Base-by-base conservation (phyloP, 2,888 invertebrate species). In the Argyresthia albistria region DNA sequence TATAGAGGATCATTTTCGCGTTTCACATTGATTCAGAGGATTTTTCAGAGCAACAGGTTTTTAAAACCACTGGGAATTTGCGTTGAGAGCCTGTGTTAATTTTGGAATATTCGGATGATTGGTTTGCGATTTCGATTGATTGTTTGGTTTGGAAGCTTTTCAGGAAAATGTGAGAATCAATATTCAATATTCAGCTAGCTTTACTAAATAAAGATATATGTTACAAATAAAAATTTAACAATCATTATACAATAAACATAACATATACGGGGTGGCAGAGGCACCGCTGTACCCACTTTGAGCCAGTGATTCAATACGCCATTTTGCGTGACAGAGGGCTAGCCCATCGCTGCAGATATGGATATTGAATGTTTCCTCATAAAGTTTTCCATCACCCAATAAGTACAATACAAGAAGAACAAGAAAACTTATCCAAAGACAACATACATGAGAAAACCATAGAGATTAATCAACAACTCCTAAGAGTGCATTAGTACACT, bases 401-500 rank as follows among this genome's bases (percentile, higher is more conserved):
- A 25, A 25, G 25, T 4, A 25, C 25, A 25, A 25, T 6, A n/a
- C n/a, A n/a, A 6, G 25, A 25, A 25, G 6, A 25, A 25, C 25
- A 25, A 25, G 25, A 25, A 25, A 25, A 25, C 25, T 25, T 25
- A 25, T 6, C 25, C 25, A 25, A 25, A 25, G 25, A 25, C 3
- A n/a, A 25, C 25, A 25, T 25, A 25, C 6, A 25, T 25, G 3
- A 25, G 25, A 25, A 6, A 25, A 25, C 25, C 45, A 3, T 45
- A 45, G 37, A 49, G 49, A 49, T 49, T 49, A 37, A 49, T 49
- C 49, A 49, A 25, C 45, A 47, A 49, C 49, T 49, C 25, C 37
- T 14, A 14, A 49, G 37, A 12, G 49, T 49, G 49, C 49, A 49
- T 49, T 49, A 49, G 15, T 37, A 25, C 3, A 2, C 3, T 2